Conservation (phyloP, 2,888 invertebrate species). For the Sphinx pinastri region DNA sequence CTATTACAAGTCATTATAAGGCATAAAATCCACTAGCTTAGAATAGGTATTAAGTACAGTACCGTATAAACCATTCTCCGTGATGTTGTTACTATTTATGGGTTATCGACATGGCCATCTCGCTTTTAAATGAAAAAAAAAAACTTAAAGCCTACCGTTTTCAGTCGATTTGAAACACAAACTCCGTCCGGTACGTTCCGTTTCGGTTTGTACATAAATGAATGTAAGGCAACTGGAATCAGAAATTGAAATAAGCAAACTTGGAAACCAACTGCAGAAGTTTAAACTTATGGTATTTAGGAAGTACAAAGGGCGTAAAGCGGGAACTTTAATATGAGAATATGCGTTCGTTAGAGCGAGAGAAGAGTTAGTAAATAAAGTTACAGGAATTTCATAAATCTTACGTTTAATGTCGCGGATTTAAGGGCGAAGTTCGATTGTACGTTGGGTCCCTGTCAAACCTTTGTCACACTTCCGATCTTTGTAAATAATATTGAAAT, state of each 20-base stretch:
- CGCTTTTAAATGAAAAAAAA: too few species aligned
- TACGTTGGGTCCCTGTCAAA: constrained; percentile 70
- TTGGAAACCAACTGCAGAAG: constrained; percentile 45
- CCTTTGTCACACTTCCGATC: constrained; percentile 83
- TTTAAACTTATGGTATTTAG: constrained; percentile 54
- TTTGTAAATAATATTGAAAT: constrained; percentile 83
- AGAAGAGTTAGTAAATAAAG: constrained; percentile 44
- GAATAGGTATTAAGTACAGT: too few species aligned
- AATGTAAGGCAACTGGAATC: constrained; percentile 30
- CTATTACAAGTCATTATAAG: too few species aligned
- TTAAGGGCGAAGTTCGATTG: constrained; percentile 65
- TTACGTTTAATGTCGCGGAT: constrained; percentile 48
- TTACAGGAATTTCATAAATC: constrained; percentile 50
- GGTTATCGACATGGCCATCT: too few species aligned
- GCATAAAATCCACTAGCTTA: too few species aligned
- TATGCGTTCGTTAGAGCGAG: constrained; percentile 48
- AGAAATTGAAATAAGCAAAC: constrained; percentile 38
- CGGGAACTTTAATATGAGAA: constrained; percentile 45
- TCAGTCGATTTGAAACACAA: too few species aligned
- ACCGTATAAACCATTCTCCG: too few species aligned
- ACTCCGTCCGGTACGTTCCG: not conserved
- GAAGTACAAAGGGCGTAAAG: constrained; percentile 49
- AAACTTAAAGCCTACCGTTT: too few species aligned
- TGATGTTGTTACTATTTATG: too few species aligned
- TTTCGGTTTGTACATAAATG: not conserved